Conservation (phyloP, 35 echinoderm and acorn worm genomes). For the Chiridota heheva region DNA sequence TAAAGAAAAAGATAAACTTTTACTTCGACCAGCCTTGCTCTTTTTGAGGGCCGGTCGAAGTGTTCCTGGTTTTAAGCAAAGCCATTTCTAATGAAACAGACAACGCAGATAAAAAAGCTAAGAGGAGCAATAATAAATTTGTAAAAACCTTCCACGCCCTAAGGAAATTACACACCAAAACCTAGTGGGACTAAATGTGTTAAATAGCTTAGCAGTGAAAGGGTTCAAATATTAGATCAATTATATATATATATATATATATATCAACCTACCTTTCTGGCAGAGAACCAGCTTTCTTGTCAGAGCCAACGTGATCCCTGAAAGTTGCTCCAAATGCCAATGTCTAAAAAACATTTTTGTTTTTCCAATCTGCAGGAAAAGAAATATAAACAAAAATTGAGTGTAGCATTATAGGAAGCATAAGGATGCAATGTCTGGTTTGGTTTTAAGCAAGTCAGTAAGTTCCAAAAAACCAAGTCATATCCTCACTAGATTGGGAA, state of each 20-base stretch:
- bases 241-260: background rate
- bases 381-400: background rate
- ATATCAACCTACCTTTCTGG: slow-evolving; percentile 78
- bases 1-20: too few relatives aligned
- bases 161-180: too few relatives aligned
- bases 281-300: slow-evolving; percentile 68
- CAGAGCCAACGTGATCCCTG: slow-evolving; percentile 37
- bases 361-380: slow-evolving; percentile 64
- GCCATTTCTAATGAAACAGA: too few relatives aligned
- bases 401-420: background rate
- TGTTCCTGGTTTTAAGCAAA: too few relatives aligned
- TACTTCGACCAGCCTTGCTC: too few relatives aligned
- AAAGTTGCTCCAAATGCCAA: slow-evolving; percentile 79
- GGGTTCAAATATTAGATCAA: background rate
- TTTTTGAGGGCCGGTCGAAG: too few relatives aligned
- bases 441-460: background rate
- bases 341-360: slow-evolving; percentile 90
- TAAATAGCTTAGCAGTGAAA: too few relatives aligned
- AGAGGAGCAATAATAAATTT: too few relatives aligned
- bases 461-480: background rate
- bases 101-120: too few relatives aligned
- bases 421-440: background rate
- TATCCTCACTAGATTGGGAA: background rate
- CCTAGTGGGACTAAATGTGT: too few relatives aligned
- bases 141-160: too few relatives aligned